These are phyloP conservation scores for Porites cylindrica DNA, from an alignment of 92 coral and sea anemone species.

Conservation along the genomic window DNA sequence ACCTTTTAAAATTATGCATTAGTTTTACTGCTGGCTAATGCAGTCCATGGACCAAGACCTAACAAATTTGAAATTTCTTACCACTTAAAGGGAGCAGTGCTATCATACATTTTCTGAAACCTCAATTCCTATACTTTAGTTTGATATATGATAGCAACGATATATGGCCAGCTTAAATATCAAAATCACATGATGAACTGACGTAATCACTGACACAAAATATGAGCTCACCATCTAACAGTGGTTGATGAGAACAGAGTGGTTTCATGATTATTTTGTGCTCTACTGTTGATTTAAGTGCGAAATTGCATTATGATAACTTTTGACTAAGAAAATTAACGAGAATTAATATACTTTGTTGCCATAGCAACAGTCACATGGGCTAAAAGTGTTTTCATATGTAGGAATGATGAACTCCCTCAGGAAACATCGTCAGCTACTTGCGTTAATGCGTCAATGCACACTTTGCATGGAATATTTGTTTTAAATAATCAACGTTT, in stretches of 20 bases:
- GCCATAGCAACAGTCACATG: too few relatives aligned
- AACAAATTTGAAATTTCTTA: conserved; percentile 7
- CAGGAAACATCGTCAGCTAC: conserved; percentile 1
- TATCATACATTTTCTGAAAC: conserved; percentile 21
- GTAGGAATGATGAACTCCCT: too few relatives aligned
- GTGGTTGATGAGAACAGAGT: conserved; percentile 15
- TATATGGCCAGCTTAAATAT: conserved; percentile 31
- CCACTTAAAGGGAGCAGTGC: conserved; percentile 24
- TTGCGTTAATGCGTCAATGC: conserved; percentile 3
- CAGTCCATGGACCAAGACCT: conserved; percentile 37
- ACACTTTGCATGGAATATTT: conserved; percentile 1
- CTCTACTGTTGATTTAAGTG: too few relatives aligned
- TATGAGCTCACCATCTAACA: conserved; percentile 20
- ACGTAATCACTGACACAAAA: conserved; percentile 34
- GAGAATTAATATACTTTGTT: too few relatives aligned
- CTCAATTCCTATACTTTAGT: conserved; percentile 30
- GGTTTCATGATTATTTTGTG: neutral
- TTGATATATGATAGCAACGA: conserved; percentile 39
- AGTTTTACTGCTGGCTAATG: too few relatives aligned
- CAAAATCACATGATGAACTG: conserved; percentile 43
- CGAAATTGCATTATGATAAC: too few relatives aligned
- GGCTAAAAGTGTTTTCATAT: too few relatives aligned
- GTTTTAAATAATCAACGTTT: neutral
- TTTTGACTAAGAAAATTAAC: too few relatives aligned
- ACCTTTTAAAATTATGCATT: too few relatives aligned